Base-by-base conservation (phyloP, 2,888 invertebrate species). In the Pomacea canaliculata region DNA sequence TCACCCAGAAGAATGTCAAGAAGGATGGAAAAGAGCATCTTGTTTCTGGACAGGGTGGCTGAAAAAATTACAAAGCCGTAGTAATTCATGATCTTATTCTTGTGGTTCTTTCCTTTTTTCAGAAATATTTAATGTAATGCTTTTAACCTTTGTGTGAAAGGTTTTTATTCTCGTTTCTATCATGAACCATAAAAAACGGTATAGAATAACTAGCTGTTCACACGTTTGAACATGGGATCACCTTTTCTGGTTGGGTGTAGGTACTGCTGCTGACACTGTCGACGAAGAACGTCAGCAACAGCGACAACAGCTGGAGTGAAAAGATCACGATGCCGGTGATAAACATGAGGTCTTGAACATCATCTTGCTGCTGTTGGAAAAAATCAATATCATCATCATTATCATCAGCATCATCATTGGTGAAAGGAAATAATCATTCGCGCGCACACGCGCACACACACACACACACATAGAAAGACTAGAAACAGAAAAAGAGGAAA, bases 1-100 rank as follows among this genome's bases (percentile, higher is more conserved):
- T 89, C 59, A 90, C 88, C 91, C 91, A 91, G 82, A 84, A 86
- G 81, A 89, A 91, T 5, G 27, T 68, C 16, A 68, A 19, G 48
- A 46, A 37, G 7, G 68, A 68, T 4, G 68, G 68, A 48, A 46
- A 68, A 46, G 68, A 68, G 27, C 68, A 68, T 13, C 12, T 68
- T 27, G 68, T 46, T 46, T 68, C 68, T 12, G 68, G 68, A 68
- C 68, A 68, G 48, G 68, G 68, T 12, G 19, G 23, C 68, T 68
- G 68, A 19, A 18, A 27, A 23, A 27, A n/a, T 3, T 37, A 37
- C 5, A 37, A 5, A 37, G 37, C 37, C 5, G 37, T 37, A 37
- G 1, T 37, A 37, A 37, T 37, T 37, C 37, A 5, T 37, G 5
- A 37, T 37, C 37, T 37, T 37, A 37, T 37, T 23, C 37, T 37